Base-by-base conservation (phyloP, 2,888 invertebrate genomes). In the Lepidochrysops patricia region DNA sequence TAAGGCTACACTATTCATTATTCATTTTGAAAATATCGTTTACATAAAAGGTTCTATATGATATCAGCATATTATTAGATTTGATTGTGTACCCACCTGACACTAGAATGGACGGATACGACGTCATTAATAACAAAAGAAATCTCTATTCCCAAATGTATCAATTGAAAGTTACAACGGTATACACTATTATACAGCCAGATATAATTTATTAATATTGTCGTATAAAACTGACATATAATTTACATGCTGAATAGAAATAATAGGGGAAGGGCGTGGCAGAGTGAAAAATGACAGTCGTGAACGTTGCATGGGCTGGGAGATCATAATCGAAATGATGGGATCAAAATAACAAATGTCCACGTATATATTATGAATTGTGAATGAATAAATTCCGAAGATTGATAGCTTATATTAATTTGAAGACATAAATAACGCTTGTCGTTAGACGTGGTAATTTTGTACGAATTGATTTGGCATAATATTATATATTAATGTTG, bases 61-160 rank as follows among this genome's bases (percentile, higher is more conserved):
- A 37, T 37, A 19, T 37, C 15, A 37, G 15, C 37, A 7, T 37
- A 15, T 37, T 15, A 37, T 37, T 37, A 0, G 15, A 37, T 37
- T 43, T 19, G 9, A 7, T 19, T 7, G n/a, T 19, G 2, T 5
- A 43, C 19, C 7, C 43, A 43, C 19, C 43, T 50, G 26, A 50
- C 49, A 50, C 3, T 3, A 50, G 23, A 25, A 50, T n/a, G 49
- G n/a, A n/a, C 49, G 49, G 13, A 50, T n/a, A 26, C 23, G 26
- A 26, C n/a, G 49, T 26, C 49, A 50, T 50, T 50, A 50, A 50
- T 54, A 29, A 54, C 54, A 54, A 54, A 54, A 54, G 54, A 54
- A 54, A 54, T 54, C 54, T 54, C 54, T 32, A 32, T 32, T 54
- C 15, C 52, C 9, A 6, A 52, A 52, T 27, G 52, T 26, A 54